Evolutionary conservation across 2,113 vertebrate genomes (phyloP).

Genomic region (Limanda limanda): DNA sequence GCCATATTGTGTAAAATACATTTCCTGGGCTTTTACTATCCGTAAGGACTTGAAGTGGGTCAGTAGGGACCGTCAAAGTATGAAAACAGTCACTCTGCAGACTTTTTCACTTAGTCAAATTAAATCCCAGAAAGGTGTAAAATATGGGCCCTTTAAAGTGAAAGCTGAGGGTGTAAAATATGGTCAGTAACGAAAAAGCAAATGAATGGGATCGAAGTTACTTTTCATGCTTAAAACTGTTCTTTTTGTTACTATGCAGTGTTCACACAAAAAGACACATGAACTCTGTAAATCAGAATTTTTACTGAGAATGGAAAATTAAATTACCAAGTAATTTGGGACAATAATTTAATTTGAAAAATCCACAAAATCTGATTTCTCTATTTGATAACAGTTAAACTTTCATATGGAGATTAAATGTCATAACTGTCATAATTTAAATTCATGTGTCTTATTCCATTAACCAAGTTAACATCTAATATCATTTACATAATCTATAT

Average conservation of each 20-base stretch:
- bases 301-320: not conserved
- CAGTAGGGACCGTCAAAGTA: no score
- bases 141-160: no score
- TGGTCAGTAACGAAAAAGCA: no score
- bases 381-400: not conserved
- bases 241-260: not conserved
- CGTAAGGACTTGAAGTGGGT: no score
- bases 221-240: no score
- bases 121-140: no score
- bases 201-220: no score
- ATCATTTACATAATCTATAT: constrained; percentile 1
- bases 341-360: not conserved
- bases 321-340: not conserved
- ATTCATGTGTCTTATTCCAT: not conserved
- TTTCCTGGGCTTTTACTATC: no score
- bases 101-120: no score
- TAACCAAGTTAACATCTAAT: not conserved
- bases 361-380: not conserved
- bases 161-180: not conserved
- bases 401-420: not conserved
- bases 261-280: no score
- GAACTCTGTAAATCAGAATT: not conserved
- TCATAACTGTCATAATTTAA: not conserved
- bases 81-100: no score
- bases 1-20: no score